Percentiles rank a stretch among this genome's conserved stretches.
phyloP scores from a whole-genome alignment of 1,140 invertebrate genomes.

The silkworm (Bombyx mori) region ASM3026992v2 NC_085121.1:6544001-6544500 shows the following conservation, averaged over 20 bases:
- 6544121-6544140: too few relatives aligned
- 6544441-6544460: too few relatives aligned
- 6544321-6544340: not conserved
- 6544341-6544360: not conserved
- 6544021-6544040: slow-evolving; percentile 13
- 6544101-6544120: too few relatives aligned
- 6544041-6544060: too few relatives aligned
- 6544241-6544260: slow-evolving; percentile 19
- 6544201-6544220: slow-evolving; percentile 33
- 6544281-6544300: not conserved
- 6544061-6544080: too few relatives aligned
- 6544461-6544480: too few relatives aligned
- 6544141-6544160: slow-evolving; percentile 11
- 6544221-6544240: slow-evolving; percentile 33
- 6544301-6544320: not conserved
- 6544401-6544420: too few relatives aligned
- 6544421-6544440: too few relatives aligned
- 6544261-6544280: slow-evolving; percentile 1
- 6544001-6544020: slow-evolving; percentile 47
- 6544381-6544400: not conserved
- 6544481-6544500: too few relatives aligned
- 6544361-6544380: not conserved
- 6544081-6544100: too few relatives aligned
- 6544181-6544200: slow-evolving; percentile 32
- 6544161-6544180: slow-evolving; percentile 57